A percentile compares a stretch with the other conserved stretches of the same genome.
Conservation (phyloP, 2,113 vertebrate genomes). For the Cariama cristata region DNA sequence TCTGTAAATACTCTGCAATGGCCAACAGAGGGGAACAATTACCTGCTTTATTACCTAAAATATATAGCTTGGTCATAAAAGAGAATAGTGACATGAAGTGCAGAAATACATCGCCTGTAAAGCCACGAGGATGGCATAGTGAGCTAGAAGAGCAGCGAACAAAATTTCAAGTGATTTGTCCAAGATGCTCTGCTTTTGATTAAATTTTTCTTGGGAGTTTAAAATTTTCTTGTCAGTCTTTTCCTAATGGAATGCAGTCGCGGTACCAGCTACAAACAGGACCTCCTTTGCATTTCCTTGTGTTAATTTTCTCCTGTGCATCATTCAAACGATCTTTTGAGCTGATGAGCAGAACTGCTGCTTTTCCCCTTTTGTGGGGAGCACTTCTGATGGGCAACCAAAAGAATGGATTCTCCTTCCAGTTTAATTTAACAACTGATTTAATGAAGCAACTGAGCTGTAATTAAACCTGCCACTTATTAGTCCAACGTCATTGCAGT, state of each 20-base stretch:
- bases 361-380: neutral
- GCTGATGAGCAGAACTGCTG: neutral
- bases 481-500: neutral
- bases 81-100: neutral
- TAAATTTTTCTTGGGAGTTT: neutral
- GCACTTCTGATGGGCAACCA: neutral
- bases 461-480: neutral
- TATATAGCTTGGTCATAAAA: neutral
- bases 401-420: neutral
- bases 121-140: neutral
- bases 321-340: neutral
- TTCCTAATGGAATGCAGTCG: neutral
- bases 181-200: neutral
- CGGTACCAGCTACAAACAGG: neutral
- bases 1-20: neutral
- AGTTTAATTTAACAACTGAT: neutral
- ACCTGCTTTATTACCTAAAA: neutral
- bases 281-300: neutral
- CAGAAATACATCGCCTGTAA: neutral
- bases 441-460: slow-evolving; percentile 1
- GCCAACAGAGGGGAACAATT: neutral
- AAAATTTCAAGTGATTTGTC: neutral
- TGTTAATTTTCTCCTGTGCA: neutral
- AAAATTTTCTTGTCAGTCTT: neutral
- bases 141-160: neutral